A percentile compares a stretch with the other conserved stretches of the same genome.
Evolutionary conservation across 2,113 vertebrate species (phyloP).

Genomic region (Salvelinus fontinalis): DNA sequence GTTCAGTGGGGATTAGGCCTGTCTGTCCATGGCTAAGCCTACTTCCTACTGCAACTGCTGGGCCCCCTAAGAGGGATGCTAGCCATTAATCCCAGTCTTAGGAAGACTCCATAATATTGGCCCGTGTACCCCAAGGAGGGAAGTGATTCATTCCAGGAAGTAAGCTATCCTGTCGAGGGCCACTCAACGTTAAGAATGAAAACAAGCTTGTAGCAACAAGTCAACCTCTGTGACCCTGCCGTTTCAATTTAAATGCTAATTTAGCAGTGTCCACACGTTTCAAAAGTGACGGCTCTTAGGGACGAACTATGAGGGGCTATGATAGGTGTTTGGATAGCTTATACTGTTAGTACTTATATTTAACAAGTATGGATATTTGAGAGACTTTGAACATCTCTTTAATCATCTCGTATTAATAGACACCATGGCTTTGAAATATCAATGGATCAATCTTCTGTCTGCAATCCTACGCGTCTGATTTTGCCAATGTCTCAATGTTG

Average conservation of each 20-base stretch:
- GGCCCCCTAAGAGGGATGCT: slow-evolving; percentile 6
- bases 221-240: slow-evolving; percentile 25
- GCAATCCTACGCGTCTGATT: too few relatives aligned
- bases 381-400: too few relatives aligned
- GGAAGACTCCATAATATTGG: slow-evolving; percentile 44
- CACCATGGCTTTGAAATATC: too few relatives aligned
- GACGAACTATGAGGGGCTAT: not conserved
- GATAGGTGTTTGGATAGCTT: not conserved
- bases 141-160: slow-evolving; percentile 51
- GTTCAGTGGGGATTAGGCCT: too few relatives aligned
- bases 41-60: slow-evolving; percentile 1
- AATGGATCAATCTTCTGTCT: too few relatives aligned
- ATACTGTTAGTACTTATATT: not conserved
- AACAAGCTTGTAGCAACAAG: slow-evolving; percentile 38
- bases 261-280: slow-evolving; percentile 35
- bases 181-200: slow-evolving; percentile 14
- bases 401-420: too few relatives aligned
- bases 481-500: too few relatives aligned
- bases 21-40: too few relatives aligned
- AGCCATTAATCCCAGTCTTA: slow-evolving; percentile 46
- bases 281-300: slow-evolving; percentile 15
- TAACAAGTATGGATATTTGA: too few relatives aligned
- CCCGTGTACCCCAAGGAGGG: slow-evolving; percentile 28
- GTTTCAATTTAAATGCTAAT: slow-evolving; percentile 60
- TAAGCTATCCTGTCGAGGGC: slow-evolving; percentile 28